Evolutionary conservation across 2,888 invertebrate species (phyloP).

Genomic region (Calameuta filiformis): DNA sequence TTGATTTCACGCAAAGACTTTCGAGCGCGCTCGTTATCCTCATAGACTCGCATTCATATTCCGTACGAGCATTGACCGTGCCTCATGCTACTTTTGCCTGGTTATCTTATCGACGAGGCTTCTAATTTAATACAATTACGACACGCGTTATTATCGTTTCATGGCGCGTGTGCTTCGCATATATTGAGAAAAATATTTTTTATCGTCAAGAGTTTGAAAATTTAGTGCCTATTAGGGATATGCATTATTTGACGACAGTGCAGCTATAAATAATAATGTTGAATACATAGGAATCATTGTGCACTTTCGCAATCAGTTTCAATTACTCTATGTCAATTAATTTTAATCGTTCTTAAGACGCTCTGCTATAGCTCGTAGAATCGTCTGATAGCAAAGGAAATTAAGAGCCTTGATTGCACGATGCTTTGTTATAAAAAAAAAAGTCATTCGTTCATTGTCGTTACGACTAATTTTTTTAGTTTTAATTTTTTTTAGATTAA

Average conservation of each 20-base stretch:
- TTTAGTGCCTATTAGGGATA: too few relatives aligned
- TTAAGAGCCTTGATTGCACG: background rate
- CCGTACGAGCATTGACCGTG: background rate
- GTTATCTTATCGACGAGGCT: constrained; percentile 2
- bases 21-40: background rate
- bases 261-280: background rate
- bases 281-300: background rate
- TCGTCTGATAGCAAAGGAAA: background rate
- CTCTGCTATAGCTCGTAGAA: background rate
- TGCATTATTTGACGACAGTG: background rate
- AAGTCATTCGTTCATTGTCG: background rate
- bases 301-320: background rate
- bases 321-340: constrained; percentile 15
- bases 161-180: too few relatives aligned
- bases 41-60: background rate
- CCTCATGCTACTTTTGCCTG: background rate
- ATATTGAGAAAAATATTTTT: too few relatives aligned
- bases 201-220: too few relatives aligned
- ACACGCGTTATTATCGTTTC: background rate
- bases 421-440: background rate
- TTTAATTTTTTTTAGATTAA: background rate
- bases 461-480: background rate
- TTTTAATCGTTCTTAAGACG: background rate
- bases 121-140: constrained; percentile 4
- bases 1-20: background rate